A percentile compares a stretch with the other conserved stretches of the same genome.
Evolutionary conservation across 1,140 invertebrate species (phyloP).

Genomic region (Bombyx mandarina): DNA sequence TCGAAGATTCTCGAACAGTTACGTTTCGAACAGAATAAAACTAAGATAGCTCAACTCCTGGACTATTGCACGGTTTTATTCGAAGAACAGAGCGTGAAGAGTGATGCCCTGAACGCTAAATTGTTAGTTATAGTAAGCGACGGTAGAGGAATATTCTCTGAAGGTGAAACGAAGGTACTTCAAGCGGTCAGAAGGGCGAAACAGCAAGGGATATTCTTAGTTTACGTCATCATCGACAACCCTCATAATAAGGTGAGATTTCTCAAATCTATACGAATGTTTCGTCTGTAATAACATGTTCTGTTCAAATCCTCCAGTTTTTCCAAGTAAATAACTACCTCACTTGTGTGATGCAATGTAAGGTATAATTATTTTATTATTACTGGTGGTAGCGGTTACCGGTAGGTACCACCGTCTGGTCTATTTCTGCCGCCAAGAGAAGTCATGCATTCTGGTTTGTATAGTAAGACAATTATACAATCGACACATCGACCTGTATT

Average conservation of each 20-base stretch:
- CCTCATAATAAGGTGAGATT: slow-evolving; percentile 85
- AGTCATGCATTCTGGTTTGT: too few species aligned
- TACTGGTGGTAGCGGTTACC: too few species aligned
- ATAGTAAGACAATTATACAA: too few species aligned
- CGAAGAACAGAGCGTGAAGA: slow-evolving; percentile 66
- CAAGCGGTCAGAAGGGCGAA: slow-evolving; percentile 85
- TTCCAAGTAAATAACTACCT: too few species aligned
- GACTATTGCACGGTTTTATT: slow-evolving; percentile 84
- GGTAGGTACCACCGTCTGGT: too few species aligned
- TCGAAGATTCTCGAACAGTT: slow-evolving; percentile 83
- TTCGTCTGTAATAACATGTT: too few species aligned
- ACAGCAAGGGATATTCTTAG: slow-evolving; percentile 88
- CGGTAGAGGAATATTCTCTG: slow-evolving; percentile 92
- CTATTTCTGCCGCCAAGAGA: too few species aligned
- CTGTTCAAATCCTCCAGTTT: too few species aligned
- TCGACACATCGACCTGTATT: too few species aligned
- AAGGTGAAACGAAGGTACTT: slow-evolving; percentile 84
- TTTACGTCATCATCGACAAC: slow-evolving; percentile 97
- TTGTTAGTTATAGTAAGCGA: slow-evolving; percentile 94
- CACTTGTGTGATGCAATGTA: too few species aligned
- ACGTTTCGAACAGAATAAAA: slow-evolving; percentile 86
- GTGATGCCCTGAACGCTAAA: slow-evolving; percentile 81
- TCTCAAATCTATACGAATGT: not conserved
- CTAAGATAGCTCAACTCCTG: slow-evolving; percentile 84
- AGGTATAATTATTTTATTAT: too few species aligned